Evolutionary conservation across 1,140 invertebrate species (phyloP).

Genomic region (Globodera rostochiensis): DNA sequence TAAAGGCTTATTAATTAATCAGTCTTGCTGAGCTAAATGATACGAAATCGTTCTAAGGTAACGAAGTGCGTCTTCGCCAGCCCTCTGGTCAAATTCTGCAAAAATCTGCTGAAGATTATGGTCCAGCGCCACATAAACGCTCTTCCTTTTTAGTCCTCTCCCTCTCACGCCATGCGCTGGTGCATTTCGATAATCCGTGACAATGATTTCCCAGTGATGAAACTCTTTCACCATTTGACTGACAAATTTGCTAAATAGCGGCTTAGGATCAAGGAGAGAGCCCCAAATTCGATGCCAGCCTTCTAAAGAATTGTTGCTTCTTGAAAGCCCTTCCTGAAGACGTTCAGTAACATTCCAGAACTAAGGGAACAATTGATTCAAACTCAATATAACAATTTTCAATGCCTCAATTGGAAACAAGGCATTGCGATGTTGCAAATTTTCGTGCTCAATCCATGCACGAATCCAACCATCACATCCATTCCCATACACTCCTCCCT

Average conservation of each 20-base stretch:
- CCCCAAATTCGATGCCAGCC: slow-evolving; percentile 9
- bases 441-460: slow-evolving; percentile 13
- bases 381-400: not conserved
- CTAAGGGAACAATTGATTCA: not conserved
- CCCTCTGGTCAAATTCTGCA: no score
- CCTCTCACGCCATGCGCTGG: slow-evolving; percentile 1
- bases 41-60: no score
- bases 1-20: no score
- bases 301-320: slow-evolving; percentile 14
- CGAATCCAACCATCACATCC: slow-evolving; percentile 10
- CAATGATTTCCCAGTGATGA: not conserved
- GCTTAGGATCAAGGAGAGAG: not conserved
- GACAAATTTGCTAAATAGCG: slow-evolving; percentile 4
- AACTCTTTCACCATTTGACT: slow-evolving; percentile 11
- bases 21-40: no score
- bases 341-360: slow-evolving; percentile 19
- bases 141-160: slow-evolving; percentile 1
- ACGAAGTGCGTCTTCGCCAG: no score
- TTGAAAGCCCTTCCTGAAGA: not conserved
- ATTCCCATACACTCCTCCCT: not conserved
- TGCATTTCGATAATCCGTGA: not conserved
- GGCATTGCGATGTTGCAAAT: slow-evolving; percentile 2
- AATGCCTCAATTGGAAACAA: slow-evolving; percentile 20
- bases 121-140: no score
- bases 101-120: no score